phyloP scores from a whole-genome alignment of 2,888 invertebrate genomes.

The Thera britannica region DNA sequence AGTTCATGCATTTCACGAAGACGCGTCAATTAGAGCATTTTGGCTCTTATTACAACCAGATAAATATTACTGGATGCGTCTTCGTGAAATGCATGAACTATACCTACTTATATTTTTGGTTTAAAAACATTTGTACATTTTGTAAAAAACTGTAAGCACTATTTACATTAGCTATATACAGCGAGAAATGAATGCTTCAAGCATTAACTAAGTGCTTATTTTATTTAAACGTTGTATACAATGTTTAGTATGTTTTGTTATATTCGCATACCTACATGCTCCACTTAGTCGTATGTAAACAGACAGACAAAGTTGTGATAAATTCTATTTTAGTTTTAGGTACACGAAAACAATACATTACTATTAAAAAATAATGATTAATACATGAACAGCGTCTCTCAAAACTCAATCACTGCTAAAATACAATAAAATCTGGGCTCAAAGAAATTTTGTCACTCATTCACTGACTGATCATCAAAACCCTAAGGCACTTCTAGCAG shows the following conservation, averaged over 20 bases:
- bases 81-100: too few species aligned
- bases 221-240: conserved; percentile 2
- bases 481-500: too few species aligned
- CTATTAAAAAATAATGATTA: too few species aligned
- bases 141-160: conserved; percentile 46
- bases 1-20: too few species aligned
- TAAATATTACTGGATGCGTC: too few species aligned
- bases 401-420: neutral
- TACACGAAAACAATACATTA: neutral
- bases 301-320: conserved; percentile 1
- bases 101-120: conserved; percentile 32
- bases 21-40: too few species aligned
- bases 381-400: neutral
- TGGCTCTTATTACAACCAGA: too few species aligned
- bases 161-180: conserved; percentile 32
- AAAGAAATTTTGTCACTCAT: neutral
- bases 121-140: conserved; percentile 56
- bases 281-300: neutral
- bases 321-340: neutral
- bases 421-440: neutral
- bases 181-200: conserved; percentile 17
- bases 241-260: neutral
- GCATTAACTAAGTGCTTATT: conserved; percentile 8
- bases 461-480: too few species aligned
- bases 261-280: neutral